Base-by-base conservation (phyloP, 2,113 vertebrate species). In the Tachysurus fulvidraco region DNA sequence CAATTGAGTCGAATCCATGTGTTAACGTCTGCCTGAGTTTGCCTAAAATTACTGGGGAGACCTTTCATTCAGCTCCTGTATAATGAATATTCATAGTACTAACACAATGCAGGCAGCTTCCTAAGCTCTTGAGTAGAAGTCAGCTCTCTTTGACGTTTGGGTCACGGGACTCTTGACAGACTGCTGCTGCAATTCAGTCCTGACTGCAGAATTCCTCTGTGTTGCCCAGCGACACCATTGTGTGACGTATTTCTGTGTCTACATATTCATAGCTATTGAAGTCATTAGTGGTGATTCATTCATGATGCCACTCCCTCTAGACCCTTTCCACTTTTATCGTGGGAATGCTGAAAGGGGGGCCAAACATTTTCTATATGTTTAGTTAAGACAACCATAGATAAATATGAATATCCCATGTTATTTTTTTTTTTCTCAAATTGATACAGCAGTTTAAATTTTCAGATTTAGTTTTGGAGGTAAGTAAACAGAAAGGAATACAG, bases 201-300 rank as follows among this genome's bases (percentile, higher is more conserved):
- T 95, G 94, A 95, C 94, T 95, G 92, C 92, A 92, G 93, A 89
- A 95, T 96, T 95, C 94, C 94, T 93, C 46, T 89, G 86, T 88
- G 95, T 95, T 95, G 94, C 95, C 93, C 92, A 93, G 95, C 87
- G 89, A 95, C 91, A 87, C 93, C 87, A 91, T 95, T 95, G 94
- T 95, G 91, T 85, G 86, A 67, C 80, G 86, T 87, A 69, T 92
- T 90, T 91, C 90, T 88, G 85, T 92, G 90, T 90, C 88, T 90
- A 88, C 93, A 96, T 94, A 95, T 95, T 95, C 94, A 95, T 95
- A 95, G 91, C 90, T 91, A 92, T 93, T 93, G 88, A 92, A 90
- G 87, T 95, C 93, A 95, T 96, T 95, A 95, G 94, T 92, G 94
- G 93, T 94, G 92, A 93, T 94, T 93, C 95, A 96, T 96, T 95